Conservation (phyloP, 2,113 vertebrate genomes). For the Ptychochromis oligacanthus region DNA sequence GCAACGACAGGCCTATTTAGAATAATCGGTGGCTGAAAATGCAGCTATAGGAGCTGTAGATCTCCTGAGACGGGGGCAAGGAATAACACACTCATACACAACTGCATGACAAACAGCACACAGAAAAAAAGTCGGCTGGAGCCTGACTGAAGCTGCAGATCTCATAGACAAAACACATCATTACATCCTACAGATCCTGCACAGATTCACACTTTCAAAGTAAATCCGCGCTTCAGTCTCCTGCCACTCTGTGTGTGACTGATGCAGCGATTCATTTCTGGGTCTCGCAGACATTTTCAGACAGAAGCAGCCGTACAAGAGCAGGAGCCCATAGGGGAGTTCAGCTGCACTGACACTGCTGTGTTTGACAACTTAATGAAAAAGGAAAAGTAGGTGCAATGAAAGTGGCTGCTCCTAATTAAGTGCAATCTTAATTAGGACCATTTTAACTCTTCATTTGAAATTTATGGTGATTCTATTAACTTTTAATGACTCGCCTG, state of each 20-base stretch:
- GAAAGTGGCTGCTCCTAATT: background rate
- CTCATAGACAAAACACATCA: background rate
- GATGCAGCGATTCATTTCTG: background rate
- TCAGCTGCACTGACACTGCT: rapidly evolving
- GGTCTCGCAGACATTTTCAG: background rate
- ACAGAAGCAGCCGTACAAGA: background rate
- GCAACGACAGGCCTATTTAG: background rate
- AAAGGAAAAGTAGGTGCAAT: background rate
- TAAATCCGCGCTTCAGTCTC: background rate
- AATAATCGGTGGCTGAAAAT: constrained; percentile 4
- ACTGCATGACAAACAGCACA: background rate
- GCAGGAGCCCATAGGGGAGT: background rate
- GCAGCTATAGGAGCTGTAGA: background rate
- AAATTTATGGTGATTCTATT: constrained; percentile 1
- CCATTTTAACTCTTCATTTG: constrained; percentile 6
- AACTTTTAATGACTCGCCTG: constrained; percentile 3
- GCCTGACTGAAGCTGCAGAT: background rate
- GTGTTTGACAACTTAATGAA: background rate
- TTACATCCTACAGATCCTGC: background rate
- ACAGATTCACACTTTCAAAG: background rate
- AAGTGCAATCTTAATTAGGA: background rate
- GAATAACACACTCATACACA: background rate
- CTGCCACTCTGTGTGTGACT: background rate
- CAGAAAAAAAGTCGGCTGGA: background rate
- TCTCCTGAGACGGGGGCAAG: background rate